phyloP scores from a whole-genome alignment of 2,113 vertebrate genomes.

The Microcebus jonahi region DNA sequence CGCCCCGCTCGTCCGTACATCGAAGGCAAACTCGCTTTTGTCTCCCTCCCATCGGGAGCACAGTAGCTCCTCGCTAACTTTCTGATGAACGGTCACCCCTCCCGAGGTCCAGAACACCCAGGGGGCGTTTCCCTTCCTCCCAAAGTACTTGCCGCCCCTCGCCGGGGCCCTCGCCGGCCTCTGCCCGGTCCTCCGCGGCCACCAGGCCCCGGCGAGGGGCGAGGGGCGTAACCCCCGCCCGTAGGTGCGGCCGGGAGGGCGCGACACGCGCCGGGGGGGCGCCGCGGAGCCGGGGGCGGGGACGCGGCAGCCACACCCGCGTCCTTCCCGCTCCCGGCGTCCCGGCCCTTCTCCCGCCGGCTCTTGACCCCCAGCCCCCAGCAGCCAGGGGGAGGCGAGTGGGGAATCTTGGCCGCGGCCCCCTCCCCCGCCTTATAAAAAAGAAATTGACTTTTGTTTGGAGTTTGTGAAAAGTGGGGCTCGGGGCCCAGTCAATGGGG shows the following conservation, averaged over 20 bases:
- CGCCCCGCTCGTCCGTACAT: neutral
- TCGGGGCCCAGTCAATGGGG: constrained; percentile 99
- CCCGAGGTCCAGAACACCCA: neutral
- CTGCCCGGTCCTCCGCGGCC: neutral
- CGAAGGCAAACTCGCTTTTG: neutral
- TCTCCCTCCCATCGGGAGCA: neutral
- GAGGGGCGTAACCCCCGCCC: neutral
- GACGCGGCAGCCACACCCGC: neutral
- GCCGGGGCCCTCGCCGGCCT: neutral
- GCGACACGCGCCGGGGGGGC: neutral
- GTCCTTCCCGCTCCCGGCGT: neutral
- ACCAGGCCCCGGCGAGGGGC: neutral
- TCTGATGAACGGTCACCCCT: neutral
- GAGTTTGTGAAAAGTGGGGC: constrained; percentile 99
- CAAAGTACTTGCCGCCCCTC: neutral
- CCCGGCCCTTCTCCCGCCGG: neutral
- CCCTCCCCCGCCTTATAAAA: constrained; percentile 91
- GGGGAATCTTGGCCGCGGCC: constrained; percentile 49
- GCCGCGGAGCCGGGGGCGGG: neutral
- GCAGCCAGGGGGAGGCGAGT: neutral
- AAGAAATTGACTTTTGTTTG: constrained; percentile 99
- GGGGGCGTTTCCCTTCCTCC: neutral
- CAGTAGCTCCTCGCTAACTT: neutral
- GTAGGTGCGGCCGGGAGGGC: neutral
- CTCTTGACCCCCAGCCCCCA: neutral